These are phyloP conservation scores for Tachysurus fulvidraco DNA, from an alignment of 2,113 vertebrate species.

Conservation along the genomic window DNA sequence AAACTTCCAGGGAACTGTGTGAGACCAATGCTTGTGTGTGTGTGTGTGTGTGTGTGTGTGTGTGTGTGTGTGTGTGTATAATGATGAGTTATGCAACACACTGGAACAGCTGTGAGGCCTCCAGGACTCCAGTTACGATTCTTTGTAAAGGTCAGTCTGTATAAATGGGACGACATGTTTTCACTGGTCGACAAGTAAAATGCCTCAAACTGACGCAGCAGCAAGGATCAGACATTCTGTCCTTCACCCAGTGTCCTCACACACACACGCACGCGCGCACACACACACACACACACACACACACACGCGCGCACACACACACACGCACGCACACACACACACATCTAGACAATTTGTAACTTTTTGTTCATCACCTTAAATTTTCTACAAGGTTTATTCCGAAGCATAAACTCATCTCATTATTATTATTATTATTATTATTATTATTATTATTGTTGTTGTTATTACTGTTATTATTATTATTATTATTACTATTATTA, in stretches of 20 bases:
- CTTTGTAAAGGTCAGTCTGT: constrained; percentile 39
- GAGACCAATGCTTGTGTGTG: background rate
- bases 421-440: background rate
- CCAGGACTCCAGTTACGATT: constrained; percentile 35
- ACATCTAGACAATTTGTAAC: background rate
- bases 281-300: too few relatives aligned
- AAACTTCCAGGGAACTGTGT: background rate
- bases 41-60: constrained; percentile 5
- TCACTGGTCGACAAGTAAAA: background rate
- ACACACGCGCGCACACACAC: too few relatives aligned
- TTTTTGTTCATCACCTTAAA: background rate
- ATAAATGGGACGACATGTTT: constrained; percentile 33
- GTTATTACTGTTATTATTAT: too few relatives aligned
- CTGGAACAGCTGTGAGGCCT: constrained; percentile 47
- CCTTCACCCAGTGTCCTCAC: background rate
- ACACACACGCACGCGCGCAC: background rate
- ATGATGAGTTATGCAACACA: constrained; percentile 43
- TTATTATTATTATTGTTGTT: too few relatives aligned
- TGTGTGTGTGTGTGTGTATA: background rate
- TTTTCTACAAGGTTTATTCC: background rate
- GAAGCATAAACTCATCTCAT: background rate
- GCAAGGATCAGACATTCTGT: background rate
- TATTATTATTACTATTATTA: background rate
- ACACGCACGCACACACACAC: too few relatives aligned
- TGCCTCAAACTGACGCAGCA: background rate